Conservation (phyloP, 2,797 vertebrate species). For the Vespertilio murinus region DNA sequence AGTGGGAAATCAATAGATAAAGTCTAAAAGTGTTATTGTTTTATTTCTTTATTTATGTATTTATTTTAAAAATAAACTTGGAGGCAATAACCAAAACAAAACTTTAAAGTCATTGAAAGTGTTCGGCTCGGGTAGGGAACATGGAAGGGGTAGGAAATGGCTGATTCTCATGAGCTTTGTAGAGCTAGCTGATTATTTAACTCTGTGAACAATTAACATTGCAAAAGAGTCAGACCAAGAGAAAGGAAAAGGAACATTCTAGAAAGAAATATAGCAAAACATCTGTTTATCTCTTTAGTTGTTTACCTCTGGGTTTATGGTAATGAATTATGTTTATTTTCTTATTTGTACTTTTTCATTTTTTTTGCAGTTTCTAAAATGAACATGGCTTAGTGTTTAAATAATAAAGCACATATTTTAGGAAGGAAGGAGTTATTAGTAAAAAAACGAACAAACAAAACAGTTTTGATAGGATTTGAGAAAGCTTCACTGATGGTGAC, state of each 20-base stretch:
- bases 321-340: not conserved
- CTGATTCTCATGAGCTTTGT: not conserved
- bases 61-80: not conserved
- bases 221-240: not conserved
- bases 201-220: not conserved
- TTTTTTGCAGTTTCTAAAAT: not conserved
- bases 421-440: not conserved
- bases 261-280: slow-evolving; percentile 20
- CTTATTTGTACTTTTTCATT: not conserved
- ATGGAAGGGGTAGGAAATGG: not conserved
- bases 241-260: not conserved
- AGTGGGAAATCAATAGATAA: not conserved
- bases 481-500: not conserved
- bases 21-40: not conserved
- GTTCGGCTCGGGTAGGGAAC: not conserved
- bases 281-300: not conserved
- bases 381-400: slow-evolving; percentile 6
- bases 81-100: not conserved
- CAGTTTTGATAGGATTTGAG: not conserved
- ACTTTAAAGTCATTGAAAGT: not conserved
- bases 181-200: slow-evolving; percentile 15
- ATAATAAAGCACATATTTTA: not conserved
- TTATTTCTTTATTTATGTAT: not conserved
- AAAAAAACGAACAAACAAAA: not conserved
- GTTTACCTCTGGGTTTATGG: not conserved